phyloP scores from a whole-genome alignment of 2,113 vertebrate species.

The Hypomesus transpacificus region DNA sequence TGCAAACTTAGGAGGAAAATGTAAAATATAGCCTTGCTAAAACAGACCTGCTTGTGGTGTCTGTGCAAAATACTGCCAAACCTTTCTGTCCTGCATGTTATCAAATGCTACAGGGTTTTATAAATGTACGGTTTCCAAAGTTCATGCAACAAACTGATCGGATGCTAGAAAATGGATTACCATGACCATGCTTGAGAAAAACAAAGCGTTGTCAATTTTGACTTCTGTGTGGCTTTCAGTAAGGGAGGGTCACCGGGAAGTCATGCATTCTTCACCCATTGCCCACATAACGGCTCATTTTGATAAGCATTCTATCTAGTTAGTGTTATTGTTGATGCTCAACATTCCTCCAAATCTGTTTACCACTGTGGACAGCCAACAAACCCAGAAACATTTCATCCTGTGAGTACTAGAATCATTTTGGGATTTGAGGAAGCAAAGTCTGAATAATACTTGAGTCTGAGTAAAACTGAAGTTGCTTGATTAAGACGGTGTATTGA shows the following conservation, averaged over 20 bases:
- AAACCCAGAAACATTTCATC: too few species aligned
- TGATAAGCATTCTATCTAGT: background rate
- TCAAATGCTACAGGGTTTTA: too few species aligned
- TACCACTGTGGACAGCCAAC: background rate
- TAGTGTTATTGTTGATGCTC: background rate
- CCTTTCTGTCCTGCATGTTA: too few species aligned
- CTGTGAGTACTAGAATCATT: too few species aligned
- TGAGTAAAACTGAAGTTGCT: background rate
- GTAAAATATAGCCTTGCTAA: background rate
- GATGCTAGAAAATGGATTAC: background rate
- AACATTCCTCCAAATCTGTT: background rate
- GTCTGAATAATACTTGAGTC: background rate
- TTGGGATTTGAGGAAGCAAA: background rate
- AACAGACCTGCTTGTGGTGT: background rate
- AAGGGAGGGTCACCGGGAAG: background rate
- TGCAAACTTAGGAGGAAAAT: background rate
- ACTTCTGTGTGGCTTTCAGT: background rate
- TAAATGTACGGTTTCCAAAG: background rate
- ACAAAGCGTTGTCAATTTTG: background rate
- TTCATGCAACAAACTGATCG: constrained; percentile 9
- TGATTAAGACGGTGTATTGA: background rate
- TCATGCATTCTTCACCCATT: background rate
- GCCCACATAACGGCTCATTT: background rate
- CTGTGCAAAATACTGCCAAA: too few species aligned
- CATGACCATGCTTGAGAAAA: constrained; percentile 6